Evolutionary conservation across 1,140 invertebrate species (phyloP).

Genomic region (Drosophila setifemur): DNA sequence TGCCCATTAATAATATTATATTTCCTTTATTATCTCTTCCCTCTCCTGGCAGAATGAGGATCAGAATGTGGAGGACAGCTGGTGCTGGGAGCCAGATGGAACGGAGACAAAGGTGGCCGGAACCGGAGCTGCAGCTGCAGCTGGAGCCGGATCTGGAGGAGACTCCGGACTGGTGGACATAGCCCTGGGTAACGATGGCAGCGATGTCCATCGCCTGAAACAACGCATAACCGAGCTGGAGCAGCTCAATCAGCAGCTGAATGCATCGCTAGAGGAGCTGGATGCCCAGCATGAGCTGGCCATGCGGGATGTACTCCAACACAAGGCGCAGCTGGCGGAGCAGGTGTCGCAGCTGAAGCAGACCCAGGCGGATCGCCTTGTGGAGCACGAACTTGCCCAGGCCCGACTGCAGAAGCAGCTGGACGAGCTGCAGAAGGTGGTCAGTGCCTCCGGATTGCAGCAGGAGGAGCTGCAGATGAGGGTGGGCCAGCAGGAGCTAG

Average conservation of each 20-base stretch:
- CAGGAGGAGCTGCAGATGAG: slow-evolving; percentile 32
- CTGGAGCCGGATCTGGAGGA: neutral
- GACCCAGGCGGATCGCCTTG: slow-evolving; percentile 58
- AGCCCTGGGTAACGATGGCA: slow-evolving; percentile 51
- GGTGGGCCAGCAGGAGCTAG: slow-evolving; percentile 39
- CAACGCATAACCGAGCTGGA: slow-evolving; percentile 74
- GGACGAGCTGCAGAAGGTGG: slow-evolving; percentile 5
- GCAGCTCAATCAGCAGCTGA: slow-evolving; percentile 82
- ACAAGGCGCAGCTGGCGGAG: slow-evolving; percentile 87
- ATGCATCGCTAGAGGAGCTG: slow-evolving; percentile 87
- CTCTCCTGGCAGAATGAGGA: slow-evolving; percentile 46
- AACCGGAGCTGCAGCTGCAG: neutral
- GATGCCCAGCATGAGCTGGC: slow-evolving; percentile 88
- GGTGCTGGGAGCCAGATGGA: slow-evolving; percentile 84
- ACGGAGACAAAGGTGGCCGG: neutral
- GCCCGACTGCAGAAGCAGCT: slow-evolving; percentile 51
- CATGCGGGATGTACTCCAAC: slow-evolving; percentile 85
- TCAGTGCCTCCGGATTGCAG: neutral
- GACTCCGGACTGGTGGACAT: slow-evolving; percentile 51
- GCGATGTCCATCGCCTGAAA: slow-evolving; percentile 79
- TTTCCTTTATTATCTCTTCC: neutral
- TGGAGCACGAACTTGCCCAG: slow-evolving; percentile 57
- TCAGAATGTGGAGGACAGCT: slow-evolving; percentile 83
- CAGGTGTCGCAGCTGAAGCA: slow-evolving; percentile 79
- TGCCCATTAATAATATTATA: too few species aligned